These are phyloP conservation scores for Sesia bembeciformis DNA, from an alignment of 2,888 invertebrate species.

Conservation along the genomic window DNA sequence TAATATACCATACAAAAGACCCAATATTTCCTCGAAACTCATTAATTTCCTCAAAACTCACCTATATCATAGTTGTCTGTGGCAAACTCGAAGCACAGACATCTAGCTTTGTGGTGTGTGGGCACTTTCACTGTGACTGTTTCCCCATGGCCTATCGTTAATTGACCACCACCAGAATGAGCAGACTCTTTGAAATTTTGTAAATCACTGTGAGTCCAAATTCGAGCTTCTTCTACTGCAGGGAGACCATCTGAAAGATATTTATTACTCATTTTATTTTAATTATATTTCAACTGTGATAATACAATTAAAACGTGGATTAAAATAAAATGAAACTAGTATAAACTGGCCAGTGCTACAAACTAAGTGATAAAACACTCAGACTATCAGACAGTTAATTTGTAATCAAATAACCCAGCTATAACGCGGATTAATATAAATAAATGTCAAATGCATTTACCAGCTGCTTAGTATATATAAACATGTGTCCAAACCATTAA, in stretches of 20 bases:
- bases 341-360: neutral
- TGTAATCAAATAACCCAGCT: too few species aligned
- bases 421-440: too few species aligned
- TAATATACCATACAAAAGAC: too few species aligned
- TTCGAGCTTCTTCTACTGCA: conserved; percentile 84
- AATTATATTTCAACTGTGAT: too few species aligned
- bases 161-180: conserved; percentile 87
- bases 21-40: neutral
- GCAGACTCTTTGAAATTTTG: conserved; percentile 93
- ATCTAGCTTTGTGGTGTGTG: conserved; percentile 93
- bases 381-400: neutral
- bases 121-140: conserved; percentile 98
- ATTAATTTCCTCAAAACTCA: conserved; percentile 9
- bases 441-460: too few species aligned
- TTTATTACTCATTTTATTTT: neutral
- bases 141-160: conserved; percentile 96
- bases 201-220: conserved; percentile 96
- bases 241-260: conserved; percentile 37
- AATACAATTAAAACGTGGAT: too few species aligned
- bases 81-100: conserved; percentile 99
- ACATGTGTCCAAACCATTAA: too few species aligned
- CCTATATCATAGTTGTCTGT: conserved; percentile 98
- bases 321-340: neutral
- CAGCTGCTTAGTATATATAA: too few species aligned
- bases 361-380: neutral